Base-by-base conservation (phyloP, 2,113 vertebrate genomes). In the Megaptera novaeangliae region DNA sequence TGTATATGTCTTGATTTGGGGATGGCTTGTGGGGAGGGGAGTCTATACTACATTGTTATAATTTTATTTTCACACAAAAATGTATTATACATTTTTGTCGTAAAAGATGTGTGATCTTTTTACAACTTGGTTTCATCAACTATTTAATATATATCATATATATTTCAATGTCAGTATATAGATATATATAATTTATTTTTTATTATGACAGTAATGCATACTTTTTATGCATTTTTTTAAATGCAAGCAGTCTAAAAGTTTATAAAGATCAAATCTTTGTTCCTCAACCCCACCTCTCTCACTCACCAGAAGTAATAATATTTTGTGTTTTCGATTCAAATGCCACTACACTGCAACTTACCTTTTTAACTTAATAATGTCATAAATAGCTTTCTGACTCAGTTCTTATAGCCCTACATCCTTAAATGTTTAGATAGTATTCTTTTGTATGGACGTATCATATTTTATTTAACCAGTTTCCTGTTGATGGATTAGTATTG, bases 301-400 rank as follows among this genome's bases (percentile, higher is more conserved):
- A 49, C 15, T 88, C 41, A 61, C 46, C 14, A 68, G 52, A 85
- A 77, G 10, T 46, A 82, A 36, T 83, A 44, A 39, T 77, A 44
- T 69, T 71, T 91, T 88, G 94, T 44, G 46, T 74, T 93, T 96
- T 93, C 80, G 91, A 82, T 78, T 84, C 39, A 96, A 41, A 34
- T 15, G 39, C 34, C 71, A 46, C n/a, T 69, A 57, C 29, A 14
- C 44, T 57, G 13, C 29, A 82, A 31, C 63, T 84, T 64, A 31
- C 63, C 13, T 78, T 94, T 84, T 81, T 71, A 46, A 82, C 3
- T 87, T 74, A 78, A 20, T 69, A 84, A 72, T 39, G 7, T 81
- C 64, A 64, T 71, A 20, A 31, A 41, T 89, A 81, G 34, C 57
- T 96, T 97, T 92, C 87, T 81, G 41, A 92, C 25, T 59, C 14